Percentiles rank a stretch among this genome's conserved stretches.
These are phyloP conservation scores for Characodon lateralis DNA, from an alignment of 2,797 vertebrate species.

Conservation along the genomic window DNA sequence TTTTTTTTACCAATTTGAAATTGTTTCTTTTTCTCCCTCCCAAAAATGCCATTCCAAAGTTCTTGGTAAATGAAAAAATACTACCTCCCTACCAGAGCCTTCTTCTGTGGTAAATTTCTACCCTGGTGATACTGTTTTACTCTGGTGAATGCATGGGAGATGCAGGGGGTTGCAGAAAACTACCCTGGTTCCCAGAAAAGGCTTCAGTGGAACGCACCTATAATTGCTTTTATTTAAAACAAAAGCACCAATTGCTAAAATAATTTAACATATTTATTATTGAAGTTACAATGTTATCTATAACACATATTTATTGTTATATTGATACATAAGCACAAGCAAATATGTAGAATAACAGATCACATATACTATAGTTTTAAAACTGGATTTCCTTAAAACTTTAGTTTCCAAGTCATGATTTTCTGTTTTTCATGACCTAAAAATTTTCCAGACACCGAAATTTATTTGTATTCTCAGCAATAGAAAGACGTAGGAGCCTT, in stretches of 20 bases:
- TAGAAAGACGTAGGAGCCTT: background rate
- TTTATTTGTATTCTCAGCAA: background rate
- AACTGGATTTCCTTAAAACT: background rate
- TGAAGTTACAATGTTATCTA: background rate
- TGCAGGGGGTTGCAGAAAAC: background rate
- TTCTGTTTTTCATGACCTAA: background rate
- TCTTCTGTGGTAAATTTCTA: background rate
- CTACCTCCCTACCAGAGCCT: background rate
- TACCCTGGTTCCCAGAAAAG: background rate
- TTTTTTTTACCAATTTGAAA: background rate
- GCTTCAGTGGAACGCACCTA: background rate
- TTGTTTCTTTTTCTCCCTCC: no score
- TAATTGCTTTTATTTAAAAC: background rate
- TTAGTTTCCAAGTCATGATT: background rate
- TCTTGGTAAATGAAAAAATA: background rate
- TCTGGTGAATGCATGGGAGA: background rate
- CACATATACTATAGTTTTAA: background rate
- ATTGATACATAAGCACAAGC: background rate
- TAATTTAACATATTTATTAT: background rate
- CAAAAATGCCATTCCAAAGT: background rate
- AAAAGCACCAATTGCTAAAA: background rate
- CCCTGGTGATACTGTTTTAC: background rate
- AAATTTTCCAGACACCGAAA: background rate
- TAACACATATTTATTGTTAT: background rate
- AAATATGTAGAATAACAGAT: background rate